Base-by-base conservation (phyloP, 2,888 invertebrate species). In the Cremastinae sp. region DNA sequence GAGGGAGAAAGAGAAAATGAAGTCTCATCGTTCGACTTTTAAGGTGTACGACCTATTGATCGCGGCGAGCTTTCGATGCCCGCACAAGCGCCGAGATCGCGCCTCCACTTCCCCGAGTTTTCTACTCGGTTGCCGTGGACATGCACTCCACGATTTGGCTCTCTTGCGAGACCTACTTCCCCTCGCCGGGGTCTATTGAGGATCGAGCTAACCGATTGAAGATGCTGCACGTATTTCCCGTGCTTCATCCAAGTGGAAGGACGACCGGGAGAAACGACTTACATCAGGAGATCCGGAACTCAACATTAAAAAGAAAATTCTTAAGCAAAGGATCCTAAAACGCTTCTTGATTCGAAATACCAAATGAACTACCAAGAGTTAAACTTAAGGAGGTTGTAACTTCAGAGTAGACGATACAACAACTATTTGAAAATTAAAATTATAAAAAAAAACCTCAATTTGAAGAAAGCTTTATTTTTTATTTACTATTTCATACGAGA, bases 81-180 rank as follows among this genome's bases (percentile, higher is more conserved):
- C 22, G 8, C n/a, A 3, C 22, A 28, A 22, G 28, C 49, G n/a
- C n/a, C n/a, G 22, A n/a, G 66, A 36, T 54, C 58, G 20, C n/a
- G 28, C 51, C 49, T 54, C 38, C 38, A n/a, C 28, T 51, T 72
- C 69, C 73, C 71, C 75, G 77, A 74, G 78, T 80, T 80, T 81
- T 75, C 74, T 53, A 64, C 80, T 77, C 79, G 36, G 71, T 74
- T 45, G 56, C 66, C 45, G 45, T 69, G 54, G 64, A 45, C 41
- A 70, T 62, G 61, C 45, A 49, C 71, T 61, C 51, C 71, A 62
- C 65, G 73, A 59, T 77, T 66, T 45, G 59, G 36, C 66, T 77
- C 66, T 77, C 65, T 78, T 73, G 51, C 76, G 70, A 86, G 87
- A 85, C 87, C 87, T 87, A 87, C 87, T 87, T 87, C 75, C 78